Percentiles rank a stretch among this genome's conserved stretches.
Conservation (phyloP, 2,888 invertebrate species). For the Cactoblastis cactorum region DNA sequence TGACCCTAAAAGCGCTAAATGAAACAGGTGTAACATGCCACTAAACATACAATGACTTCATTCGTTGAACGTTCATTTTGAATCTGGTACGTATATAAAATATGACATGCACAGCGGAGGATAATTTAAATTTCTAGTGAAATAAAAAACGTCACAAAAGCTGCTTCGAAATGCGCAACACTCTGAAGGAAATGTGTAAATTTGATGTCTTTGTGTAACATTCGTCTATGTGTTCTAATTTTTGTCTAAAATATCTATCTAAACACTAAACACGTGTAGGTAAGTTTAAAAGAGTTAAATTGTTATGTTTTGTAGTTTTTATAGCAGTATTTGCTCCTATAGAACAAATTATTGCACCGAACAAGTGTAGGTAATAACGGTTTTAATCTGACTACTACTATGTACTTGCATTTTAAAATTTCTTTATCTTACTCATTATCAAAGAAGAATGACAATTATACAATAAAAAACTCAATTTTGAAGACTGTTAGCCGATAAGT, state of each 20-base stretch:
- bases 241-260: neutral
- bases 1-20: neutral
- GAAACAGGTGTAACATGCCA: slow-evolving; percentile 17
- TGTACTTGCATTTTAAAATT: neutral
- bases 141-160: slow-evolving; percentile 5
- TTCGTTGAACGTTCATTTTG: slow-evolving; percentile 17
- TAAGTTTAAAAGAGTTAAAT: neutral
- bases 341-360: neutral
- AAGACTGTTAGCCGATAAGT: no score
- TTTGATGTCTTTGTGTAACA: neutral
- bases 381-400: neutral
- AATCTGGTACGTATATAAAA: slow-evolving; percentile 7
- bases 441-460: neutral
- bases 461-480: no score
- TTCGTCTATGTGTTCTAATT: neutral
- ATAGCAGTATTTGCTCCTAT: no score
- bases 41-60: slow-evolving; percentile 18
- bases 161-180: slow-evolving; percentile 12
- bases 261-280: neutral
- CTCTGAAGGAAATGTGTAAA: neutral
- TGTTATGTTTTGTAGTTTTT: neutral
- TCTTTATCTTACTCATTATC: neutral
- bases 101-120: slow-evolving; percentile 36
- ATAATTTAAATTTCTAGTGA: neutral
- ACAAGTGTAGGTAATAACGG: neutral